Percentiles rank a stretch among this genome's conserved stretches.
These are phyloP conservation scores for Micrastur ruficollis DNA, from an alignment of 2,797 vertebrate genomes.

Conservation along the genomic window DNA sequence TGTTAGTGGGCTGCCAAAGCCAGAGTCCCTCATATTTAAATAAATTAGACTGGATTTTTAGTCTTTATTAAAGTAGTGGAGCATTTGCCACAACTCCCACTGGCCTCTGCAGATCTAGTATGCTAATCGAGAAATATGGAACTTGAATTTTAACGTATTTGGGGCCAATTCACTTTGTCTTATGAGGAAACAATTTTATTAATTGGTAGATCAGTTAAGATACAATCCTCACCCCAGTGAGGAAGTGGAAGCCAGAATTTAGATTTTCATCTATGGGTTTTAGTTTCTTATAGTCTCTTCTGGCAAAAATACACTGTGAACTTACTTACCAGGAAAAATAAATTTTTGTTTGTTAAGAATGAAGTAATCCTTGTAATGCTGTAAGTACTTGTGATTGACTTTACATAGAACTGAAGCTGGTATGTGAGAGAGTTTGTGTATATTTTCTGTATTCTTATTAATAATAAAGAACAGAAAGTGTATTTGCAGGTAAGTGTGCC, in stretches of 20 bases:
- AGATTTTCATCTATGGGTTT: neutral
- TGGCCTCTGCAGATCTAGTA: neutral
- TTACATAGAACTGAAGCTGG: neutral
- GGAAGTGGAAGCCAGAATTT: neutral
- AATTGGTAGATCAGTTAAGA: neutral
- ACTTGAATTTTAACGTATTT: neutral
- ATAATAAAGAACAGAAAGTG: neutral
- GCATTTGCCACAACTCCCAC: neutral
- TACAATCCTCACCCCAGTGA: neutral
- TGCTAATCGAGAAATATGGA: neutral
- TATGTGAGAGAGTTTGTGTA: neutral
- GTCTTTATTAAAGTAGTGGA: neutral
- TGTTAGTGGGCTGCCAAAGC: neutral
- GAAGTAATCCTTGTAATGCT: neutral
- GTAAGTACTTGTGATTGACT: neutral
- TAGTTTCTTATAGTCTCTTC: neutral
- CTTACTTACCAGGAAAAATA: neutral
- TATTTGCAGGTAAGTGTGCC: neutral
- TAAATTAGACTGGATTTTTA: neutral
- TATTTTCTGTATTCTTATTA: neutral
- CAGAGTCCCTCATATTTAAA: neutral
- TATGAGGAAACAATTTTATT: neutral
- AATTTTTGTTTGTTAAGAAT: neutral
- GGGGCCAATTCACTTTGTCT: neutral
- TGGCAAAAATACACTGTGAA: neutral